These are phyloP conservation scores for Austrolebias charrua DNA, from an alignment of 2,797 vertebrate genomes.

Conservation along the genomic window DNA sequence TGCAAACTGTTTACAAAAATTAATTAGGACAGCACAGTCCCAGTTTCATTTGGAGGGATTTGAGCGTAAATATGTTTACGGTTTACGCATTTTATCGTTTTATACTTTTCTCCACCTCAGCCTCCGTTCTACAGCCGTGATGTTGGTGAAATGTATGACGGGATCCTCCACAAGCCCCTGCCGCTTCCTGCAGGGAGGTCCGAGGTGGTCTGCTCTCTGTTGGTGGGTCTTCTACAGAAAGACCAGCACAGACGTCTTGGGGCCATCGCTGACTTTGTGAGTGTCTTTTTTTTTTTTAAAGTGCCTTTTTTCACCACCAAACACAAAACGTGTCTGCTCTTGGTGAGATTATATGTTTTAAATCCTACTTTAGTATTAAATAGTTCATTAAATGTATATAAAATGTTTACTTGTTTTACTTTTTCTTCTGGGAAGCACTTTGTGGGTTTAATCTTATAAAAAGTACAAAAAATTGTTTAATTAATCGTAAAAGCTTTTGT, in stretches of 20 bases:
- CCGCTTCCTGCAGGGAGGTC: conserved; percentile 89
- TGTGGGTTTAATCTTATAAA: too few species aligned
- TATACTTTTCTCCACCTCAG: conserved; percentile 60
- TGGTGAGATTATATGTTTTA: background rate
- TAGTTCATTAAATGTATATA: too few species aligned
- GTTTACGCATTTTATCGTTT: background rate
- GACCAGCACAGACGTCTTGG: conserved; percentile 91
- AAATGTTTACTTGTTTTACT: too few species aligned
- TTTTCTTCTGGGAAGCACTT: too few species aligned
- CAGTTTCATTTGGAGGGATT: too few species aligned
- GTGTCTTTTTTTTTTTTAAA: conserved; percentile 25
- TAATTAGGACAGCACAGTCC: too few species aligned
- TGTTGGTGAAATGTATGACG: conserved; percentile 94
- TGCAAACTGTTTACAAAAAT: too few species aligned
- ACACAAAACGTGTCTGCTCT: conserved; percentile 12
- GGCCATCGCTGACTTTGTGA: conserved; percentile 94
- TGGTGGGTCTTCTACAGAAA: conserved; percentile 92
- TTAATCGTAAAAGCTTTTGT: background rate
- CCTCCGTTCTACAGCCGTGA: conserved; percentile 95
- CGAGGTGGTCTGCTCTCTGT: conserved; percentile 86
- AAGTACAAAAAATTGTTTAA: too few species aligned
- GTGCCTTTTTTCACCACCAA: background rate
- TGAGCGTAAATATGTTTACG: too few species aligned
- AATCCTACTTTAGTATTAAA: background rate
- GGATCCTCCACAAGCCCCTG: conserved; percentile 91